phyloP scores from a whole-genome alignment of 2,888 invertebrate species.

The Amphimallon solstitiale region DNA sequence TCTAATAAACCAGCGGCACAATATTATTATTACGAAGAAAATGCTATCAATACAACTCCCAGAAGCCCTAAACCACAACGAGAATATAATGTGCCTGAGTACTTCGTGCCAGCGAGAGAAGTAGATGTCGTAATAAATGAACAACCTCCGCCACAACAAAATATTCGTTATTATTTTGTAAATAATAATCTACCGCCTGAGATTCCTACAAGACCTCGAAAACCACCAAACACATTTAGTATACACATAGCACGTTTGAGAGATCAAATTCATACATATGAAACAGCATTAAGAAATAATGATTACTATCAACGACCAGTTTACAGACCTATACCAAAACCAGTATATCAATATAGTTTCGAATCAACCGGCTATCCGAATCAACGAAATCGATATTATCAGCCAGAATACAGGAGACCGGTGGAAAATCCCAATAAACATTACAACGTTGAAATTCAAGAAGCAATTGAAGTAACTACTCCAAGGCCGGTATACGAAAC shows the following conservation, averaged over 20 bases:
- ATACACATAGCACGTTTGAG: slow-evolving; percentile 74
- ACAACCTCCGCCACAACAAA: slow-evolving; percentile 49
- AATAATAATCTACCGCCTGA: slow-evolving; percentile 49
- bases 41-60: slow-evolving; percentile 45
- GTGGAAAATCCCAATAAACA: slow-evolving; percentile 53
- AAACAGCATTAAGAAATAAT: slow-evolving; percentile 63
- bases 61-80: slow-evolving; percentile 24
- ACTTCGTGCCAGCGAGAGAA: slow-evolving; percentile 33
- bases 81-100: slow-evolving; percentile 18
- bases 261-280: slow-evolving; percentile 71
- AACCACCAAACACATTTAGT: slow-evolving; percentile 69
- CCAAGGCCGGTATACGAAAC: slow-evolving; percentile 45
- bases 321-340: slow-evolving; percentile 58
- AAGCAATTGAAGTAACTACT: slow-evolving; percentile 58
- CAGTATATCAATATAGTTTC: slow-evolving; percentile 79
- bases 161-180: slow-evolving; percentile 55
- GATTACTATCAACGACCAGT: slow-evolving; percentile 29
- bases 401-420: background rate
- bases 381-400: slow-evolving; percentile 58
- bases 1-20: slow-evolving; percentile 64
- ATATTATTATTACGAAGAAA: slow-evolving; percentile 76
- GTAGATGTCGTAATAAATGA: slow-evolving; percentile 26
- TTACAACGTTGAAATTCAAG: slow-evolving; percentile 61
- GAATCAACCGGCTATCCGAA: slow-evolving; percentile 69
- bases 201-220: slow-evolving; percentile 51